Base-by-base conservation (phyloP, 23 tunicate species). In the Styela plicata region DNA sequence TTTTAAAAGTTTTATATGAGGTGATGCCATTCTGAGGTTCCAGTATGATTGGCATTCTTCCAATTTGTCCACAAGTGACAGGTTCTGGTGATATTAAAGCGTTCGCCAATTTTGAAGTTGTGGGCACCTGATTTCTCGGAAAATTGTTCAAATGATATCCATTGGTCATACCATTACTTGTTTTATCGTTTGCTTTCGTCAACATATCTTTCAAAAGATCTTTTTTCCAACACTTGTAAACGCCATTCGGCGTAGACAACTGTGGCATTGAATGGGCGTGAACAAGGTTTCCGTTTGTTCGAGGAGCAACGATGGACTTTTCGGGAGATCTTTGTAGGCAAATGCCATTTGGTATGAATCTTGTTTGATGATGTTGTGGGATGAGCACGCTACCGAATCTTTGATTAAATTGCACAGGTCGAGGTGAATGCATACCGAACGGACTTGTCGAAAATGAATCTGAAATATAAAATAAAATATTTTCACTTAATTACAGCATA, bases 181-280 rank as follows among this genome's bases (percentile, higher is more conserved):
- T 19, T 22, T 1, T 67, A 25, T 29, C 71, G 31, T 22, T 17
- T 27, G 71, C 22, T 0, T 67, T 27, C 17, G 22, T 29, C 71
- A 67, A 24, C 71, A 67, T 67, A 67, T 67, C 71, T 27, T 67
- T 67, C 31, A 67, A 16, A 27, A 67, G 31, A 29, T 67, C 71
- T 22, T 19, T 67, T 67, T 67, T 67, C 71, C 71, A 67, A 25
- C n/a, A 17, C 0, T 22, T 16, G 22, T 67, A 67, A 16, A 22
- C 31, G 19, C 16, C 31, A 0, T 67, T 67, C 0, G 30, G 30
- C 0, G 71, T 24, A 18, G 71, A 67, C 71, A 25, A 27, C 19
- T 44, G 57, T 13, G 57, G 57, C 57, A 44, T 44, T 7, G 57
- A 44, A 44, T 44, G 57, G 10, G 57, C 57, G 57, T 44, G 57